Evolutionary conservation across 2,113 vertebrate genomes (phyloP), one percentile per base, ranked within the genome.

Genomic region (Capricornis sumatraensis): DNA sequence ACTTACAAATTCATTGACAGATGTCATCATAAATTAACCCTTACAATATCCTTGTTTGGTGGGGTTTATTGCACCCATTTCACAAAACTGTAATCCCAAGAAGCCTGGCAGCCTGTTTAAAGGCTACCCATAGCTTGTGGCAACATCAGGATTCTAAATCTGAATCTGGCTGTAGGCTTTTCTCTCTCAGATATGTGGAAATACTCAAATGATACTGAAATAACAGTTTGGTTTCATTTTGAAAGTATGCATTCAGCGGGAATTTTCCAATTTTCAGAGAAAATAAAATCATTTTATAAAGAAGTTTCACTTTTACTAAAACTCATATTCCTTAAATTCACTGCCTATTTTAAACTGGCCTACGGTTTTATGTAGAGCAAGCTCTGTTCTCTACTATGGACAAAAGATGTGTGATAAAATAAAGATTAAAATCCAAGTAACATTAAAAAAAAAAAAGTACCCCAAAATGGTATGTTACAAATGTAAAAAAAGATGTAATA

Each of bases 311-410:
- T 96, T 93, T 89, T 53, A 45, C 23, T 25, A 36, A 64, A 92
- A 94, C 23, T 76, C 33, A 55, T 83, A 79, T 57, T 96, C 85
- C 82, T 96, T 92, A 93, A 93, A 97, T 83, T 97, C 91, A 91
- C 60, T 47, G 55, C 86, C 21, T 87, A 53, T 30, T 87, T 91
- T 94, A 96, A 96, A 84, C 33, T 27, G 28, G 36, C 36, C 95
- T 57, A 5, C 58, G 79, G 82, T 2, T 93, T 58, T 76, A 94
- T 74, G 71, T 64, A 86, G 40, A 91, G 76, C 47, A 36, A 21
- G 17, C 13, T 91, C 3, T 81, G 40, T 86, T 67, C 89, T 87
- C 55, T 30, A 9, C 52, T 19, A 60, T 15, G 3, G 55, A 95
- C 40, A 98, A 97, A 92, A 19, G 50, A 96, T 96, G 28, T 95